Conservation (phyloP, 2,797 vertebrate species). For the Synaphobranchus kaupii region DNA sequence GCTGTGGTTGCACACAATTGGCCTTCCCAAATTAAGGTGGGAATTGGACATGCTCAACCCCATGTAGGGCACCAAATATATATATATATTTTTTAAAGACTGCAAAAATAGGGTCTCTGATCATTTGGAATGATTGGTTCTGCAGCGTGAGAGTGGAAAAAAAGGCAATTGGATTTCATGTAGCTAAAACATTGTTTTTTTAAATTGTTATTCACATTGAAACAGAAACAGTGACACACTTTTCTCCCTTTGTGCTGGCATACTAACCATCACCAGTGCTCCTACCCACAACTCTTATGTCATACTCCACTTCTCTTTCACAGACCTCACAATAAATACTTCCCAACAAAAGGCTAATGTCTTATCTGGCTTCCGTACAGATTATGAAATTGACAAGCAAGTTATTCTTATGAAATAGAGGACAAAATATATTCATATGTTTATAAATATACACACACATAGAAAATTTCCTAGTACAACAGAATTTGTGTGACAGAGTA, state of each 20-base stretch:
- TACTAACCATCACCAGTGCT: slow-evolving; percentile 41
- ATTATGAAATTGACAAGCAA: slow-evolving; percentile 80
- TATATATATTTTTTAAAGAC: too few relatives aligned
- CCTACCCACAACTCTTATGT: slow-evolving; percentile 29
- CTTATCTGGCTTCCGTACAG: slow-evolving; percentile 78
- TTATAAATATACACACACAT: slow-evolving; percentile 25
- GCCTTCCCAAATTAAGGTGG: too few relatives aligned
- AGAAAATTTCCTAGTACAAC: slow-evolving; percentile 4
- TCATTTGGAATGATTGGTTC: not conserved
- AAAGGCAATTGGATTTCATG: slow-evolving; percentile 33
- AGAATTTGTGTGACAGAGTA: slow-evolving; percentile 12
- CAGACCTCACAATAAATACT: slow-evolving; percentile 71
- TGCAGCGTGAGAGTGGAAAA: not conserved
- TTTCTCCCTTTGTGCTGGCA: slow-evolving; percentile 31
- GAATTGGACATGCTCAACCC: too few relatives aligned
- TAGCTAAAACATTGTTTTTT: slow-evolving; percentile 71
- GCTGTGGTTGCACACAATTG: too few relatives aligned
- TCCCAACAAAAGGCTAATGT: slow-evolving; percentile 81
- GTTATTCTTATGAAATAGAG: slow-evolving; percentile 27
- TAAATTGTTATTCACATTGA: slow-evolving; percentile 79
- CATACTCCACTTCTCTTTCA: slow-evolving; percentile 13
- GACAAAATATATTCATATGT: slow-evolving; percentile 24
- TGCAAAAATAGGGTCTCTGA: too few relatives aligned
- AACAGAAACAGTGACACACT: slow-evolving; percentile 66
- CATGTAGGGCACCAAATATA: too few relatives aligned